Evolutionary conservation across 37 sponge, comb jelly and placozoan genomes (phyloP).

Genomic region (Cliona cf. orientalis): DNA sequence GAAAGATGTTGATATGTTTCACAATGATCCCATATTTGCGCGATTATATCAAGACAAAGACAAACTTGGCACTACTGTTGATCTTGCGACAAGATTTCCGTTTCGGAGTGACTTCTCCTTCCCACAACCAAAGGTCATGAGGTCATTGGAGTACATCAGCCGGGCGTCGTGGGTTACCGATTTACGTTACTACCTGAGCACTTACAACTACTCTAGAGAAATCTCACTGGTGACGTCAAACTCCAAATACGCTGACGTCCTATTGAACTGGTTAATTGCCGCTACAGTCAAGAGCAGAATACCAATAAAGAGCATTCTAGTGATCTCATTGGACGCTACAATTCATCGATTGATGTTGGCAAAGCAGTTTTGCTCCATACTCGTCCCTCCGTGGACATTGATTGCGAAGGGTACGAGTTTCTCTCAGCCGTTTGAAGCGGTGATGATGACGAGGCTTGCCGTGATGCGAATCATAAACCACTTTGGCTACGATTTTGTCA

Average conservation of each 20-base stretch:
- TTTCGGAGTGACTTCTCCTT: constrained; percentile 13
- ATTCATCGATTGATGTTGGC: not conserved
- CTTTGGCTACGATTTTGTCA: constrained; percentile 26
- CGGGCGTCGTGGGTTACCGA: not conserved
- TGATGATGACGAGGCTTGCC: constrained; percentile 38
- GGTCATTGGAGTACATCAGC: not conserved
- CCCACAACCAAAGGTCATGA: constrained; percentile 20
- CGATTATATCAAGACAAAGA: too few species aligned
- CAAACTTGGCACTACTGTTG: too few species aligned
- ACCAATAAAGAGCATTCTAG: constrained; percentile 14
- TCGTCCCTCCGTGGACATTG: not conserved
- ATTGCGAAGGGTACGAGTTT: not conserved
- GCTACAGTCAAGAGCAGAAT: not conserved
- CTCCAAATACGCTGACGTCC: constrained; percentile 19
- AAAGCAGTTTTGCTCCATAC: not conserved
- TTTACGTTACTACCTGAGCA: not conserved
- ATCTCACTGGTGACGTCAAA: constrained; percentile 31
- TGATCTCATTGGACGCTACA: constrained; percentile 39
- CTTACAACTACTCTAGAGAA: not conserved
- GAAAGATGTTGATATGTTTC: too few species aligned
- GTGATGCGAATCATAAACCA: constrained; percentile 38
- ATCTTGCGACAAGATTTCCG: constrained; percentile 7
- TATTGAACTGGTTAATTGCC: constrained; percentile 57
- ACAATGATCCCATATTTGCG: too few species aligned
- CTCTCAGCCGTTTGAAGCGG: not conserved